Percentiles rank a stretch among this genome's conserved stretches.
phyloP scores from a whole-genome alignment of 2,888 invertebrate species.

The Cephus sareptanus region DNA sequence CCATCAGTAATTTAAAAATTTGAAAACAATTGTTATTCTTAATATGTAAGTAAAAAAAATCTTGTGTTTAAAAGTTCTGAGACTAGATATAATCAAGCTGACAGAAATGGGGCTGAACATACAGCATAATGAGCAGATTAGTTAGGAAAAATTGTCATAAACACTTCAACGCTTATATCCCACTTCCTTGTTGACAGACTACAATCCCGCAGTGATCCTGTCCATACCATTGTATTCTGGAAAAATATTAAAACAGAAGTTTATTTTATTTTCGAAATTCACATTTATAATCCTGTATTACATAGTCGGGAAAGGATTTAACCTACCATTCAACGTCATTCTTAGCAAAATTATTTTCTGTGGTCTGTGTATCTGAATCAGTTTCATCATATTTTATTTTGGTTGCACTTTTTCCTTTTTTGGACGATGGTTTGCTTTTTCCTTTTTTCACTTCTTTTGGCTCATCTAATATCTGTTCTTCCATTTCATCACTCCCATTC shows the following conservation, averaged over 20 bases:
- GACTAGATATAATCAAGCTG: too few species aligned
- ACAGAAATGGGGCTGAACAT: too few species aligned
- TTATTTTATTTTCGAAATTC: not conserved
- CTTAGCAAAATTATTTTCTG: not conserved
- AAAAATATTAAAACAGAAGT: not conserved
- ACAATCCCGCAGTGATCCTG: too few species aligned
- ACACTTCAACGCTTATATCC: too few species aligned
- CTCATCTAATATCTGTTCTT: slow-evolving; percentile 16
- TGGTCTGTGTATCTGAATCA: not conserved
- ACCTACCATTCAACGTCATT: not conserved
- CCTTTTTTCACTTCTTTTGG: slow-evolving; percentile 16
- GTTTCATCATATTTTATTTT: not conserved
- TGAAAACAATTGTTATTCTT: too few species aligned
- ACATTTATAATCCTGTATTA: not conserved
- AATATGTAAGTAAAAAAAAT: too few species aligned
- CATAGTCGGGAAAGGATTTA: not conserved
- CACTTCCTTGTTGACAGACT: too few species aligned
- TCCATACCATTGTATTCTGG: not conserved
- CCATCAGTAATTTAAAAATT: too few species aligned
- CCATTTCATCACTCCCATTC: slow-evolving; percentile 10
- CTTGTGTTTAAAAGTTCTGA: too few species aligned
- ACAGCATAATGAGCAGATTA: too few species aligned
- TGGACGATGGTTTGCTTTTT: slow-evolving; percentile 5
- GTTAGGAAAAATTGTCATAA: too few species aligned
- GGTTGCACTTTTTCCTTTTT: not conserved